phyloP scores from a whole-genome alignment of 2,113 vertebrate genomes.

The Rhea americana region DNA sequence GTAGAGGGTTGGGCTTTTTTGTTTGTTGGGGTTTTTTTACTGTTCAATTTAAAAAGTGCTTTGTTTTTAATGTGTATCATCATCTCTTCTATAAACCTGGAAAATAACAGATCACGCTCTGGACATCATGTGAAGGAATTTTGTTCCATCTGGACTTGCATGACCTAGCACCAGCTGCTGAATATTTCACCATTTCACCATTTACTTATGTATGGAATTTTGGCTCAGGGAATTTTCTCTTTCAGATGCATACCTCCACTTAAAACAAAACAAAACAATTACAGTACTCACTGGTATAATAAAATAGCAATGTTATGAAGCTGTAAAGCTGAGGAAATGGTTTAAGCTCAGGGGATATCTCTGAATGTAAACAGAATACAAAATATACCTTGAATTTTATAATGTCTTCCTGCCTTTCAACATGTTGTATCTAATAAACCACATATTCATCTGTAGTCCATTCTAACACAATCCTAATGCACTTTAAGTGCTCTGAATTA shows the following conservation, averaged over 20 bases:
- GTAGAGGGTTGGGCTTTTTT: background rate
- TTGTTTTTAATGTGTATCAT: slow-evolving; percentile 12
- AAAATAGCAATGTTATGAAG: slow-evolving; percentile 29
- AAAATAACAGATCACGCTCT: slow-evolving; percentile 44
- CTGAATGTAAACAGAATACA: slow-evolving; percentile 41
- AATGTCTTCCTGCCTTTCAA: slow-evolving; percentile 2
- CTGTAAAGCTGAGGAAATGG: slow-evolving; percentile 22
- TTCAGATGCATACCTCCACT: slow-evolving; percentile 51
- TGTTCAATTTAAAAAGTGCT: background rate
- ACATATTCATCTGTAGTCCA: background rate
- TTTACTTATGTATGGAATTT: slow-evolving; percentile 61
- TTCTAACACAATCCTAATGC: background rate
- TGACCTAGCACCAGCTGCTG: slow-evolving; percentile 63
- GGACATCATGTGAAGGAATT: slow-evolving; percentile 51
- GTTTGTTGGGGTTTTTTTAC: background rate
- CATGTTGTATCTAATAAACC: background rate
- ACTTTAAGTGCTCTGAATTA: background rate
- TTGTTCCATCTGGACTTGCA: slow-evolving; percentile 62
- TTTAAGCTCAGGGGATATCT: slow-evolving; percentile 2
- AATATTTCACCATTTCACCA: slow-evolving; percentile 51
- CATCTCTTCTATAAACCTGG: background rate
- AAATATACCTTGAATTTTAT: slow-evolving; percentile 28
- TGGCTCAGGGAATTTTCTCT: slow-evolving; percentile 51
- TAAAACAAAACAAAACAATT: slow-evolving; percentile 47
- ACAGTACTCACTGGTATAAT: slow-evolving; percentile 2